phyloP scores from a whole-genome alignment of 2,113 vertebrate species.

The Tylochromis polylepis region DNA sequence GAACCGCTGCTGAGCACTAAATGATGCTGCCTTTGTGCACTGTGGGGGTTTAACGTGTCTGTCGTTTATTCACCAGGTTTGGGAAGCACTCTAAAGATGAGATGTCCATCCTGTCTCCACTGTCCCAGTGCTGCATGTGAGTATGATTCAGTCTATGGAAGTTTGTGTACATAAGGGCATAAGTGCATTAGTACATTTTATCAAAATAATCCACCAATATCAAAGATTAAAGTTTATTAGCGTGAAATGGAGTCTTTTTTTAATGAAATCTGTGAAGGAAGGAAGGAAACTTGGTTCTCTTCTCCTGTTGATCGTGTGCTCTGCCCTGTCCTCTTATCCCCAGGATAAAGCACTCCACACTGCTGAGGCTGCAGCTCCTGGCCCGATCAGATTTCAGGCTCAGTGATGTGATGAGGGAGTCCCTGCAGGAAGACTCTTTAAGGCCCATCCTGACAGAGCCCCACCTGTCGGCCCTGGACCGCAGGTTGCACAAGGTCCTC shows the following conservation, averaged over 20 bases:
- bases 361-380: conserved; percentile 81
- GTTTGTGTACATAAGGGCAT: not conserved
- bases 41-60: not conserved
- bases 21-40: not conserved
- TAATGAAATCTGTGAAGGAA: not conserved
- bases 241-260: not conserved
- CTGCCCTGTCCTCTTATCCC: not conserved
- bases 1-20: fast-evolving
- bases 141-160: conserved; percentile 23
- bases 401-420: conserved; percentile 91
- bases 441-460: conserved; percentile 81
- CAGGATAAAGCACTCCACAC: conserved; percentile 87
- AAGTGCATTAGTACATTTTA: not conserved
- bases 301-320: not conserved
- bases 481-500: conserved; percentile 81
- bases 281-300: not conserved
- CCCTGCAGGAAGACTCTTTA: conserved; percentile 80
- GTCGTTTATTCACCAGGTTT: conserved; percentile 73
- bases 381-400: conserved; percentile 75
- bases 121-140: conserved; percentile 93
- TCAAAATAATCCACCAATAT: not conserved
- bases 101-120: conserved; percentile 87
- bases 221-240: not conserved
- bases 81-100: conserved; percentile 88
- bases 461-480: conserved; percentile 88